Conservation (phyloP, 2,888 invertebrate genomes). For the Papilio demoleus region DNA sequence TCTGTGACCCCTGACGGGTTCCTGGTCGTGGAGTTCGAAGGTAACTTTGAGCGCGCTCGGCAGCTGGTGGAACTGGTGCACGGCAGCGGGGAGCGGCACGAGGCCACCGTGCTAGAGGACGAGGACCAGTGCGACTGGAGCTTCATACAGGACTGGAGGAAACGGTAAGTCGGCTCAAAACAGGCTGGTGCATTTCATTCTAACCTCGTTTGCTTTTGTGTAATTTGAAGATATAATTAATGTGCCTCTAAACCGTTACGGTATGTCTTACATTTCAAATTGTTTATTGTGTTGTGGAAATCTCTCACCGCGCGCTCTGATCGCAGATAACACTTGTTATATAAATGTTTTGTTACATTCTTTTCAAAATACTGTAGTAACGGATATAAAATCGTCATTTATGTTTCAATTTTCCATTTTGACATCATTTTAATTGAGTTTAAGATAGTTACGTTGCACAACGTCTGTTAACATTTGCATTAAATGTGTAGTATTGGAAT, state of each 20-base stretch:
- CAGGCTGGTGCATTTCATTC: conserved; percentile 46
- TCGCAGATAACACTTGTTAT: conserved; percentile 48
- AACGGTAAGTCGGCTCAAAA: conserved; percentile 78
- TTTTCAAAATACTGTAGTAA: conserved; percentile 31
- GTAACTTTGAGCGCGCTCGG: conserved; percentile 84
- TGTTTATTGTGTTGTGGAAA: conserved; percentile 65
- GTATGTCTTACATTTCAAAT: conserved; percentile 60
- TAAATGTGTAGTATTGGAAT: not conserved
- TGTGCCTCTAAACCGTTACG: conserved; percentile 54
- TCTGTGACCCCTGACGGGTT: conserved; percentile 80
- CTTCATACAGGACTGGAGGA: conserved; percentile 89
- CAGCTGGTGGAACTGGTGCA: conserved; percentile 85
- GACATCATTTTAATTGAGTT: not conserved
- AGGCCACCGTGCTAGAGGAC: conserved; percentile 75
- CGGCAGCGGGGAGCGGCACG: conserved; percentile 74
- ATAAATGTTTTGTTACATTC: conserved; percentile 40
- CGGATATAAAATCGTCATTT: not conserved
- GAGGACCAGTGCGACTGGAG: conserved; percentile 87
- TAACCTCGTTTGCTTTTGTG: conserved; percentile 61
- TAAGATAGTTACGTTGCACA: not conserved
- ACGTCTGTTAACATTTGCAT: not conserved
- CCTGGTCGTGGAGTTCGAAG: conserved; percentile 85
- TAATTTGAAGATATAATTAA: conserved; percentile 61
- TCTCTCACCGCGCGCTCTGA: conserved; percentile 44
- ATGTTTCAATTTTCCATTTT: not conserved